A percentile compares a stretch with the other conserved stretches of the same genome.
Evolutionary conservation across 92 coral and sea anemone species (phyloP).

Genomic region (Desmophyllum pertusum): DNA sequence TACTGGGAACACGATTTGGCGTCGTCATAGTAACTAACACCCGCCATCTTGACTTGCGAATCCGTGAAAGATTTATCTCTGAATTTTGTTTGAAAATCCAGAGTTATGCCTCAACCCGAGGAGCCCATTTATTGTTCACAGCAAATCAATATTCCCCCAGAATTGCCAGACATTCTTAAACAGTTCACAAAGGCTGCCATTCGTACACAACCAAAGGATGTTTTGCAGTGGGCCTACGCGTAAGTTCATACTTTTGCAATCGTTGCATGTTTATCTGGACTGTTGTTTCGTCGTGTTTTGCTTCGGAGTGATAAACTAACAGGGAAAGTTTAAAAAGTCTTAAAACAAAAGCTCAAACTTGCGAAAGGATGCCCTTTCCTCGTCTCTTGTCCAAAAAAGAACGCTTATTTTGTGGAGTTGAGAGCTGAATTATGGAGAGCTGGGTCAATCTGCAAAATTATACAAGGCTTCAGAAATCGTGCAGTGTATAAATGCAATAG

Average conservation of each 20-base stretch:
- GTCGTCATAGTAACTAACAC: conserved; percentile 68
- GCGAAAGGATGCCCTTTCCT: not conserved
- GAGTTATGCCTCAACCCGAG: conserved; percentile 86
- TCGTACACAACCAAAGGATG: conserved; percentile 94
- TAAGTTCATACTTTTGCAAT: conserved; percentile 45
- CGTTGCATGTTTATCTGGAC: not conserved
- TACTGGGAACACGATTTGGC: conserved; percentile 12
- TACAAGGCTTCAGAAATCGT: too few species aligned
- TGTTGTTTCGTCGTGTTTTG: not conserved
- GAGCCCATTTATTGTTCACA: conserved; percentile 98
- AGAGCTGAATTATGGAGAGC: too few species aligned
- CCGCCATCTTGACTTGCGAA: conserved; percentile 34
- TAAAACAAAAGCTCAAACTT: too few species aligned
- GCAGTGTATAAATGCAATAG: too few species aligned
- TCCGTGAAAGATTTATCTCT: not conserved
- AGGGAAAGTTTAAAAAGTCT: not conserved
- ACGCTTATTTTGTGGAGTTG: too few species aligned
- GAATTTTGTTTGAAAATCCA: not conserved
- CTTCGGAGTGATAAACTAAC: not conserved
- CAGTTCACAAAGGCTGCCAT: conserved; percentile 99
- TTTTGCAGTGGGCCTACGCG: conserved; percentile 96
- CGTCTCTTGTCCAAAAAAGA: not conserved
- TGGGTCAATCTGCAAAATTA: too few species aligned
- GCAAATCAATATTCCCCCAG: conserved; percentile 99
- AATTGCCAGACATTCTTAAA: conserved; percentile 93